Percentiles rank a stretch among this genome's conserved stretches.
Evolutionary conservation across 2,888 invertebrate species (phyloP).

Genomic region (Pachliopta kotzebuea): DNA sequence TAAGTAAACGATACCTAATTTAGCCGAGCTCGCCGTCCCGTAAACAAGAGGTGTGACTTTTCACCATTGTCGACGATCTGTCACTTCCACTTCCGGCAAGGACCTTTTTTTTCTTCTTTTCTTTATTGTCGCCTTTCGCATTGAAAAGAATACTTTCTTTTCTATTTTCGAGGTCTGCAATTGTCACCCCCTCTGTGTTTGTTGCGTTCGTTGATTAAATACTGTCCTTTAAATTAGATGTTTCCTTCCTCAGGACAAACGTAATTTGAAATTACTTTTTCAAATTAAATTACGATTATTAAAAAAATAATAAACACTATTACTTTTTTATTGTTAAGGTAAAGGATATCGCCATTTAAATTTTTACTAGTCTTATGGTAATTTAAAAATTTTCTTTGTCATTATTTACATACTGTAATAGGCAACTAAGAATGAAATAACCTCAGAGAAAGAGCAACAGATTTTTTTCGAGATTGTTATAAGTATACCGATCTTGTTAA

Average conservation of each 20-base stretch:
- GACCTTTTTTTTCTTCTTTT: slow-evolving; percentile 60
- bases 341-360: too few species aligned
- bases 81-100: slow-evolving; percentile 74
- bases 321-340: neutral
- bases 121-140: slow-evolving; percentile 73
- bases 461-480: too few species aligned
- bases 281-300: neutral
- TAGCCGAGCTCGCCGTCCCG: slow-evolving; percentile 60
- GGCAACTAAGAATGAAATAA: too few species aligned
- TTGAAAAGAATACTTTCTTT: slow-evolving; percentile 72
- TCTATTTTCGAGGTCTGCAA: slow-evolving; percentile 64
- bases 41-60: slow-evolving; percentile 80
- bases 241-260: slow-evolving; percentile 47
- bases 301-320: neutral
- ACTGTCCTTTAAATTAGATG: slow-evolving; percentile 67
- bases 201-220: slow-evolving; percentile 74
- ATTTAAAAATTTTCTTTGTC: too few species aligned
- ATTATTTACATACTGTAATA: too few species aligned
- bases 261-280: slow-evolving; percentile 34
- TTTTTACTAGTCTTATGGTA: too few species aligned
- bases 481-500: too few species aligned
- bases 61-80: slow-evolving; percentile 76
- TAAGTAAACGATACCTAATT: slow-evolving; percentile 80
- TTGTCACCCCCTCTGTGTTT: slow-evolving; percentile 75
- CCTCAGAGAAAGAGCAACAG: too few species aligned